A percentile compares a stretch with the other conserved stretches of the same genome.
These are phyloP conservation scores for Neocrepidodera transversa DNA, from an alignment of 2,888 invertebrate genomes.

Conservation along the genomic window DNA sequence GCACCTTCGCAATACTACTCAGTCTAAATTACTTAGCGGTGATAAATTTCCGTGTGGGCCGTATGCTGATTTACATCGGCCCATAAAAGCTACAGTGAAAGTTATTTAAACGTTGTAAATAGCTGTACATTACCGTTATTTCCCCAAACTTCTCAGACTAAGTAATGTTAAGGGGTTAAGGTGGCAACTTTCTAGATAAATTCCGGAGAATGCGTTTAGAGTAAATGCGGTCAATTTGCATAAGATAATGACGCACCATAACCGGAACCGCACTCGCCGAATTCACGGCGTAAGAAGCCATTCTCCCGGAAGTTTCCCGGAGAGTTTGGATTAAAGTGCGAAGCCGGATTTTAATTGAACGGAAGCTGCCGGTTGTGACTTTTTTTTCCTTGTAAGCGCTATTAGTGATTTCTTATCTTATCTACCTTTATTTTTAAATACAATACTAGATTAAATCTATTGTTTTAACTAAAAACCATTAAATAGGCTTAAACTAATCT, in stretches of 20 bases:
- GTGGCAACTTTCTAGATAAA: constrained; percentile 35
- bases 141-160: constrained; percentile 44
- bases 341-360: constrained; percentile 1
- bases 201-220: constrained; percentile 35
- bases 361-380: neutral
- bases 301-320: neutral
- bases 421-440: no score
- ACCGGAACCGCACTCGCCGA: constrained; percentile 14
- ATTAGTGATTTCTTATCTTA: no score
- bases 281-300: constrained; percentile 2
- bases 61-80: constrained; percentile 15
- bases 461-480: no score
- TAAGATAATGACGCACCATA: constrained; percentile 44
- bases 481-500: no score
- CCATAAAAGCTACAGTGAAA: constrained; percentile 23
- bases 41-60: neutral
- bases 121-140: constrained; percentile 41
- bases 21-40: neutral
- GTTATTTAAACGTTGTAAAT: constrained; percentile 36
- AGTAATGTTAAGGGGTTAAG: constrained; percentile 39
- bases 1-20: no score
- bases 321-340: constrained; percentile 1
- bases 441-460: no score
- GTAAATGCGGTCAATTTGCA: constrained; percentile 47
- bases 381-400: no score